Evolutionary conservation across 2,797 vertebrate species (phyloP).

Genomic region (Trichosurus vulpecula): DNA sequence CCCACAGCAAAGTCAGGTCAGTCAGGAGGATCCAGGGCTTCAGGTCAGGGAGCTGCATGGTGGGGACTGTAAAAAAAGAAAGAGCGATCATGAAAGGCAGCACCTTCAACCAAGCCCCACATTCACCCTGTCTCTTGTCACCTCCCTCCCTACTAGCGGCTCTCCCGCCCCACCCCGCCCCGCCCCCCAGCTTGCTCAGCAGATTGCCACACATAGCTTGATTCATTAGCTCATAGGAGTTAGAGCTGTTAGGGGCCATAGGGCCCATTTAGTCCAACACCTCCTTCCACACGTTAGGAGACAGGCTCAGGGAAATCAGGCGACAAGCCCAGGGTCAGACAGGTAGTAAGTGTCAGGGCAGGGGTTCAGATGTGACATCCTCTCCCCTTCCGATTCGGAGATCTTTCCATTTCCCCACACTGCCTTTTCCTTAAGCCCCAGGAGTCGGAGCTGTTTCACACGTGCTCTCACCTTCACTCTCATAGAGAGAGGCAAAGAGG

Average conservation of each 20-base stretch:
- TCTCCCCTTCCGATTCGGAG: neutral
- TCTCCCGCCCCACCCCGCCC: too few species aligned
- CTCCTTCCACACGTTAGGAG: too few species aligned
- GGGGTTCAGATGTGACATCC: neutral
- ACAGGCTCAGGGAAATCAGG: neutral
- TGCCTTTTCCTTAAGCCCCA: neutral
- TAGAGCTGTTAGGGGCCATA: too few species aligned
- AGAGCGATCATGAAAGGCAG: too few species aligned
- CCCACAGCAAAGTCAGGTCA: constrained; percentile 59
- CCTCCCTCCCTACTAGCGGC: neutral
- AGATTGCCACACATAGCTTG: too few species aligned
- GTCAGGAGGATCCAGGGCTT: constrained; percentile 54
- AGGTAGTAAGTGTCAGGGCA: too few species aligned
- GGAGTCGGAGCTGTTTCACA: neutral
- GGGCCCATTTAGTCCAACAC: too few species aligned
- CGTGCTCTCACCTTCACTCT: too few species aligned
- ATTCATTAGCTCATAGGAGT: too few species aligned
- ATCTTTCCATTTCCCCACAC: neutral
- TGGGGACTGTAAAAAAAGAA: neutral
- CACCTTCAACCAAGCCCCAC: neutral
- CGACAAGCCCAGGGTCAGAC: too few species aligned
- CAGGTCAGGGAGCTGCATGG: constrained; percentile 35
- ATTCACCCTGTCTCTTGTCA: neutral
- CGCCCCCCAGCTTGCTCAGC: too few species aligned
- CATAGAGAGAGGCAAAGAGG: neutral